Evolutionary conservation across 2,113 vertebrate species (phyloP).

Genomic region (Elaphurus davidianus): DNA sequence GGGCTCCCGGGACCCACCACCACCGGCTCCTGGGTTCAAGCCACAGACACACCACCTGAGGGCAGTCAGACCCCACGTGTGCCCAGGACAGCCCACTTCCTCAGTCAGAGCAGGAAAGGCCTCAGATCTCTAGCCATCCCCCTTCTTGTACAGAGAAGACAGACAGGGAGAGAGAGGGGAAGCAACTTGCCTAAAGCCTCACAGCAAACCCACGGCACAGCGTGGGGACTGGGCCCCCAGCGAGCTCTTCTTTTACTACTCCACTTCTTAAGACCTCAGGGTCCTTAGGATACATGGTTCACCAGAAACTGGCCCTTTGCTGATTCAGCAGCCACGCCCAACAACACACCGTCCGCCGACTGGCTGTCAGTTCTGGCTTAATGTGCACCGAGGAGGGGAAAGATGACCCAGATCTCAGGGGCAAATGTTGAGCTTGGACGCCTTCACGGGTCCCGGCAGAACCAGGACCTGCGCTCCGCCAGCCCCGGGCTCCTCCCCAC

Average conservation of each 20-base stretch:
- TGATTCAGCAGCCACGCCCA: background rate
- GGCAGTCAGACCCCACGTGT: background rate
- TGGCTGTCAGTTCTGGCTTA: background rate
- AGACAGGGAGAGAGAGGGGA: background rate
- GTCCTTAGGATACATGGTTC: too few species aligned
- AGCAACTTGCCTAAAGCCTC: background rate
- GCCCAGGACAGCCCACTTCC: background rate
- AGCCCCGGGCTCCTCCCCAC: background rate
- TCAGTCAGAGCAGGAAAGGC: background rate
- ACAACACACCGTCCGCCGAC: accelerated
- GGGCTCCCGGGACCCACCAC: accelerated
- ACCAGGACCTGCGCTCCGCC: background rate
- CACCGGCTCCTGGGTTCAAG: accelerated
- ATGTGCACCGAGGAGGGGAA: background rate
- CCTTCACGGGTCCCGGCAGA: background rate
- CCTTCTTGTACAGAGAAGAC: background rate
- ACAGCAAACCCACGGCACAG: background rate
- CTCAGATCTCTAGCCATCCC: background rate
- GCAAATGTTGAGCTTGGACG: background rate
- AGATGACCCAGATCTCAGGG: background rate
- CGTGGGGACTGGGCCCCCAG: too few species aligned
- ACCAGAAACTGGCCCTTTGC: background rate
- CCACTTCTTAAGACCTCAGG: background rate
- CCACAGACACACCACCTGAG: background rate
- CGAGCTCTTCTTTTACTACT: accelerated